These are phyloP conservation scores for Dynastes hyllus DNA, from an alignment of 2,888 invertebrate genomes.

Conservation along the genomic window DNA sequence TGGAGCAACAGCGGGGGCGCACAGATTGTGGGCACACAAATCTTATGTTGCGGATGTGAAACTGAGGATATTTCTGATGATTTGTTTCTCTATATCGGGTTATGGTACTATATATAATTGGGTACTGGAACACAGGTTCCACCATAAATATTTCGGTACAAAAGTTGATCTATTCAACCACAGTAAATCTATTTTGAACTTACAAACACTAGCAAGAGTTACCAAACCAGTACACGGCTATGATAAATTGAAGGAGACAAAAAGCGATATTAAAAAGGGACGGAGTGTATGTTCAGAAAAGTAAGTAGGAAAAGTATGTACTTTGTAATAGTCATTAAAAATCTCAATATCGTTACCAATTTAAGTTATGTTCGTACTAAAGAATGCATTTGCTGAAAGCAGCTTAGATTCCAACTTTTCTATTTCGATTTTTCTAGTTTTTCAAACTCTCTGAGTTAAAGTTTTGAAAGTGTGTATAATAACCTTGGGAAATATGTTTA, in stretches of 20 bases:
- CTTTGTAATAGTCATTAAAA: no score
- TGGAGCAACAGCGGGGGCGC: constrained; percentile 93
- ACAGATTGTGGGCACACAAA: constrained; percentile 93
- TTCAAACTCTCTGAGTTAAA: no score
- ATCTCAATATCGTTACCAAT: no score
- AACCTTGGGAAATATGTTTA: no score
- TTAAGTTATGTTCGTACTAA: no score
- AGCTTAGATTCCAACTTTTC: no score
- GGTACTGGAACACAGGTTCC: constrained; percentile 87
- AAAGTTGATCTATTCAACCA: constrained; percentile 88
- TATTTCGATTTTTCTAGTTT: no score
- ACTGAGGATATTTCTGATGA: constrained; percentile 83
- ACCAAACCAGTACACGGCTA: constrained; percentile 80
- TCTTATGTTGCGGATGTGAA: constrained; percentile 85
- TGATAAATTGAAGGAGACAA: constrained; percentile 75
- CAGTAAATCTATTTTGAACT: constrained; percentile 85
- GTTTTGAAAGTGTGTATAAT: no score
- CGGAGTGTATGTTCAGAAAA: constrained; percentile 89
- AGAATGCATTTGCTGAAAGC: no score
- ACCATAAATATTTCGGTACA: constrained; percentile 86
- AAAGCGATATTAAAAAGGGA: constrained; percentile 87
- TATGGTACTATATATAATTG: constrained; percentile 92
- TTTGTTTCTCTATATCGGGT: constrained; percentile 90
- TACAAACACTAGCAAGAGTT: constrained; percentile 84
- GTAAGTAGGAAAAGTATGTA: constrained; percentile 70